Evolutionary conservation across 2,888 invertebrate genomes (phyloP), one percentile per base, ranked within the genome.

Genomic region (Cephus rjabovi): DNA sequence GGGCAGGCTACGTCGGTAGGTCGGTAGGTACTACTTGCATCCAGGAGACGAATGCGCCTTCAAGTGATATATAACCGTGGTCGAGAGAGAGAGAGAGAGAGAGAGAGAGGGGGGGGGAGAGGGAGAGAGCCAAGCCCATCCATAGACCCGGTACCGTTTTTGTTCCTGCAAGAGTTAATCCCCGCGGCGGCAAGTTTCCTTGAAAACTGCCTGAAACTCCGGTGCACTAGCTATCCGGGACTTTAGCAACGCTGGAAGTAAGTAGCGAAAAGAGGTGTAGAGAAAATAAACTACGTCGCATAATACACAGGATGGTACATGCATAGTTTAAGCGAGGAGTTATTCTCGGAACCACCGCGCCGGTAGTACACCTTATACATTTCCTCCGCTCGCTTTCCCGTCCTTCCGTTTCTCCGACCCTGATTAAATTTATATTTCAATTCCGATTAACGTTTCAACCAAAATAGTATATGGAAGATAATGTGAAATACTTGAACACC

Each of bases 111-210:
- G 34, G 0, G 34, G 11, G 34, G 11, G 35, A 12, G 73, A 77
- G 76, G 74, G n/a, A 56, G 37, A 73, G 76, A 76, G 74, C 71
- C 75, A 71, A 56, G 56, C 56, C 23, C 56, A 23, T 30, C n/a
- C 80, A 77, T 79, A 79, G 77, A 77, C 68, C 74, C 80, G 70
- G 80, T 83, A 81, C 79, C 79, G 85, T 89, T 89, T 89, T 89
- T 89, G 86, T 88, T 84, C 83, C 80, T 76, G 83, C 83, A 83
- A 85, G 86, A 88, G 89, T 87, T 90, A 89, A 90, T 89, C 87
- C 87, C 79, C 83, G 84, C 81, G 80, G 77, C 80, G 79, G 81
- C 82, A 84, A 89, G 87, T 87, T 88, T 85, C 84, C 81, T 83
- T 81, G 84, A 83, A 86, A 87, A 87, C 84, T 83, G 81, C 79